These are phyloP conservation scores for Pissodes strobi DNA, from an alignment of 1,140 invertebrate species.

Conservation along the genomic window DNA sequence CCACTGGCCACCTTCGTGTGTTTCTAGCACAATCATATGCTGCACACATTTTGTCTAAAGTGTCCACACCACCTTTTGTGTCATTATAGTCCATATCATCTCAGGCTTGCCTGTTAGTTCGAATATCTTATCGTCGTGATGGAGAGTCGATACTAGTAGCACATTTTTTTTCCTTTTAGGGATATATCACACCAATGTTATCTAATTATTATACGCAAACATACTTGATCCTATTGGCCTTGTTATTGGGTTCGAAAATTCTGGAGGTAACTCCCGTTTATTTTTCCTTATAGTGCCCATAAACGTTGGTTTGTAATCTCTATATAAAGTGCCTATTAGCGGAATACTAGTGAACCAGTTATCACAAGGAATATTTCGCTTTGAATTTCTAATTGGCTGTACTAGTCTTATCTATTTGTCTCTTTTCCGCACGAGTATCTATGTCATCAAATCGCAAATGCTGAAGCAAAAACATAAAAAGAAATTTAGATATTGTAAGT, in stretches of 20 bases:
- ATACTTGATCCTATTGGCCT: conserved; percentile 32
- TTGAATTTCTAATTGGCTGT: too few relatives aligned
- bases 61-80: conserved; percentile 56
- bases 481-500: too few relatives aligned
- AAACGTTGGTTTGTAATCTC: conserved; percentile 26
- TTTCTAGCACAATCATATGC: conserved; percentile 50
- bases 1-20: conserved; percentile 52
- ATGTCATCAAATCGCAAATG: too few relatives aligned
- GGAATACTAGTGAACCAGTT: conserved; percentile 46
- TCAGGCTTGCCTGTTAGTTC: conserved; percentile 48
- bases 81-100: conserved; percentile 55
- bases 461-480: too few relatives aligned
- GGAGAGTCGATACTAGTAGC: conserved; percentile 35
- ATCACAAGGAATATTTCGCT: conserved; percentile 47
- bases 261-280: conserved; percentile 47
- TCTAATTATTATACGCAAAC: conserved; percentile 45
- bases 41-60: conserved; percentile 54
- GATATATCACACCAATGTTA: conserved; percentile 46
- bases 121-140: conserved; percentile 39
- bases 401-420: conserved; percentile 10
- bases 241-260: conserved; percentile 46
- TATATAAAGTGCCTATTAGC: conserved; percentile 31
- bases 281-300: conserved; percentile 49
- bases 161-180: conserved; percentile 46
- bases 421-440: too few relatives aligned